Conservation (phyloP, 2,797 vertebrate species). For the Hoplostethus mediterraneus region DNA sequence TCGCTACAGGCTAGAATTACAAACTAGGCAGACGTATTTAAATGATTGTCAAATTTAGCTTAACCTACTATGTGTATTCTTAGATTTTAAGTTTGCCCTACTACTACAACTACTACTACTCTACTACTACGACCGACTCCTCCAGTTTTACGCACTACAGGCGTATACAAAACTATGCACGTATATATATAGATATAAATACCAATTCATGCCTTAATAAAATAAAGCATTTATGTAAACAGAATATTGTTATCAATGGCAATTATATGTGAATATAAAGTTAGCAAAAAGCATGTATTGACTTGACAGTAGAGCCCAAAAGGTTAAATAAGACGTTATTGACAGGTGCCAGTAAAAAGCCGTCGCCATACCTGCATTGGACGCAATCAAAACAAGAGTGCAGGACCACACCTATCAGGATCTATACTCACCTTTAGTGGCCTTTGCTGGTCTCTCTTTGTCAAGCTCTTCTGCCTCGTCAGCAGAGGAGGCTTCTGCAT, state of each 20-base stretch:
- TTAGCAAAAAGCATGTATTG: neutral
- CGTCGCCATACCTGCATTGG: constrained; percentile 43
- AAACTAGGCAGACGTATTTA: too few relatives aligned
- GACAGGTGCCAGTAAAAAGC: constrained; percentile 56
- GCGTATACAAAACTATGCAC: neutral
- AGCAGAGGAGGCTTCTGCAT: constrained; percentile 91
- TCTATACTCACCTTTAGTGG: constrained; percentile 88
- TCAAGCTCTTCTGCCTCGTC: constrained; percentile 89
- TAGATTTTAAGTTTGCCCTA: too few relatives aligned
- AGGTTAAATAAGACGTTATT: constrained; percentile 25
- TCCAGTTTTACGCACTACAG: constrained; percentile 12
- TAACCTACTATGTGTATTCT: too few relatives aligned
- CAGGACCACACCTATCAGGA: constrained; percentile 48
- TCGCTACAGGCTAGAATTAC: neutral
- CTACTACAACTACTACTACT: too few relatives aligned
- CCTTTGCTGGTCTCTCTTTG: constrained; percentile 89
- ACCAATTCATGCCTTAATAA: too few relatives aligned
- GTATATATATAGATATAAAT: neutral
- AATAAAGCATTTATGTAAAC: neutral
- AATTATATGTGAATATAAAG: too few relatives aligned
- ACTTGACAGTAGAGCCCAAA: constrained; percentile 22
- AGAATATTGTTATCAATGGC: neutral
- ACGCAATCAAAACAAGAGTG: constrained; percentile 35
- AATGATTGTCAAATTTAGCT: too few relatives aligned
- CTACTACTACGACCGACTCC: too few relatives aligned